Conservation (phyloP, 2,797 vertebrate genomes). For the Hemibagrus guttatus region DNA sequence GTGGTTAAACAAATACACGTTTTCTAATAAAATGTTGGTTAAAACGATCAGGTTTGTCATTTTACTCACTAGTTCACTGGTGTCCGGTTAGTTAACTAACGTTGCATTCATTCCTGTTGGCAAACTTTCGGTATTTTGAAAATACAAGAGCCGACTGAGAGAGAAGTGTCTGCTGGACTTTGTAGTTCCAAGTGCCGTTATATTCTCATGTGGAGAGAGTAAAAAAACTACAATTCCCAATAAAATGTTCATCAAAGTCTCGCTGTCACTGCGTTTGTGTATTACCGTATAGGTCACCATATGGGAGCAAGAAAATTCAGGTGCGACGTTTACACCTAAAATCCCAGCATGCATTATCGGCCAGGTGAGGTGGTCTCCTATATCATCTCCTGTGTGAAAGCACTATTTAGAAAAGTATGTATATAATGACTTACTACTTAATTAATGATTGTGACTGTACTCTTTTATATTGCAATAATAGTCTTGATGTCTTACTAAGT, state of each 20-base stretch:
- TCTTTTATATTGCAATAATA: neutral
- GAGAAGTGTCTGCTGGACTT: conserved; percentile 32
- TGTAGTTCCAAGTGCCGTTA: conserved; percentile 42
- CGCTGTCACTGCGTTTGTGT: neutral
- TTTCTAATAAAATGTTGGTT: neutral
- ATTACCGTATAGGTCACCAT: neutral
- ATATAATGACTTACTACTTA: neutral
- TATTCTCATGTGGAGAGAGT: no score
- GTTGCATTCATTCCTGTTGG: conserved; percentile 28
- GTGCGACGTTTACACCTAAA: neutral
- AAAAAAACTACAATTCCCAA: conserved; percentile 49
- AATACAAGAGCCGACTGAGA: conserved; percentile 6
- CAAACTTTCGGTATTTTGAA: conserved; percentile 43
- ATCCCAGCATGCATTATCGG: neutral
- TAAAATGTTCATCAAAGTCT: neutral
- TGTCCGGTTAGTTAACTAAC: conserved; percentile 1
- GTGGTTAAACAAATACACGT: neutral
- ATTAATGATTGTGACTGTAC: neutral
- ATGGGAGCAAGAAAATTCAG: neutral
- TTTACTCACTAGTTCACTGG: conserved; percentile 23
- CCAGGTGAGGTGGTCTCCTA: neutral
- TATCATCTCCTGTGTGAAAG: neutral
- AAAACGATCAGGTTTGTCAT: conserved; percentile 12
- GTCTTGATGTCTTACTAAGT: neutral
- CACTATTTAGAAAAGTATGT: neutral